A percentile compares a stretch with the other conserved stretches of the same genome.
phyloP scores from a whole-genome alignment of 2,797 vertebrate genomes.

The Syngnathus acus region DNA sequence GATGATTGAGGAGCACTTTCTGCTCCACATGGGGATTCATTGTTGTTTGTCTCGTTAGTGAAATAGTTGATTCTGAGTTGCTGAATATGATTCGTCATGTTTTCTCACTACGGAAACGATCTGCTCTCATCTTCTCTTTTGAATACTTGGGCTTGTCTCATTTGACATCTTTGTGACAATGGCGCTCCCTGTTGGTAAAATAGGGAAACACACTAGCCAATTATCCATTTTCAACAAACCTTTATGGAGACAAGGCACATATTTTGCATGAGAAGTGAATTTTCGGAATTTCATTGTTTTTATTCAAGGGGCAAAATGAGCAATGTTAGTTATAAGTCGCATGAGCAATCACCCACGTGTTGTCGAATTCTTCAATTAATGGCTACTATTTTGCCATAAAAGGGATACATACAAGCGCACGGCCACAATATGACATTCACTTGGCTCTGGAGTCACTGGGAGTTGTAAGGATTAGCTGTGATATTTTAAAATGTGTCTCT shows the following conservation, averaged over 20 bases:
- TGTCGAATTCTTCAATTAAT: background rate
- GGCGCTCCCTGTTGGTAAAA: slow-evolving; percentile 55
- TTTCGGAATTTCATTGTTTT: background rate
- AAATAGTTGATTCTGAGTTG: background rate
- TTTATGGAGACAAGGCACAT: background rate
- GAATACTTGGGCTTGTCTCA: background rate
- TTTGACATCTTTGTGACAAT: slow-evolving; percentile 40
- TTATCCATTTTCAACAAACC: background rate
- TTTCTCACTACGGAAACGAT: background rate
- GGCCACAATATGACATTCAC: background rate
- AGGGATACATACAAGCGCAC: background rate
- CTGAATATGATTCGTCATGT: background rate
- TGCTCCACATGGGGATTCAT: background rate
- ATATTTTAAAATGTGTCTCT: background rate
- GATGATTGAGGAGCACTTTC: slow-evolving; percentile 19
- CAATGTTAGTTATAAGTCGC: background rate
- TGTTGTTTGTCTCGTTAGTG: background rate
- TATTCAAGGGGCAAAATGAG: background rate
- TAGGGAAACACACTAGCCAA: slow-evolving; percentile 4
- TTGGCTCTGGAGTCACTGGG: background rate
- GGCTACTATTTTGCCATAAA: background rate
- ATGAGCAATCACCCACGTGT: background rate
- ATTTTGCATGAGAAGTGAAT: background rate
- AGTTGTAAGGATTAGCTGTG: background rate
- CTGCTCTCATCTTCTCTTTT: slow-evolving; percentile 37